Percentiles rank a stretch among this genome's conserved stretches.
Evolutionary conservation across 2,888 invertebrate species (phyloP).

Genomic region (Heteromyza rotundicornis): DNA sequence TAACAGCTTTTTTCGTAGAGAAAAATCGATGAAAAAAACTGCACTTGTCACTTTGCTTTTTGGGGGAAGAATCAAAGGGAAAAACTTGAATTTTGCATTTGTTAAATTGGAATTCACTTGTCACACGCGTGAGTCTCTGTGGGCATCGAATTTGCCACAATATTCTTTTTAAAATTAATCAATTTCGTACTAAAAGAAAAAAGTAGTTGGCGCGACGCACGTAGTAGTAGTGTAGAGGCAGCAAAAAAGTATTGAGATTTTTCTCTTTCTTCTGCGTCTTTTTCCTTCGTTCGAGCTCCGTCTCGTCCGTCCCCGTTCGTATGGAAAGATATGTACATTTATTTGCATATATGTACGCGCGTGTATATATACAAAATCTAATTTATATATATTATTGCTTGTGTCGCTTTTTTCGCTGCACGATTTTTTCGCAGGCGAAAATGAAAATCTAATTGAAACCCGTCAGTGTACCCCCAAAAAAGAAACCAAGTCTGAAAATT

Average conservation of each 20-base stretch:
- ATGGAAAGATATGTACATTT: neutral
- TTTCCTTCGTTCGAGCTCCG: neutral
- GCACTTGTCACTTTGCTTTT: too few relatives aligned
- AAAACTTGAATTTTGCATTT: too few relatives aligned
- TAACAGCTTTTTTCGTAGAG: too few relatives aligned
- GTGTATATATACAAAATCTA: slow-evolving; percentile 9
- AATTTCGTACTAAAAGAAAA: slow-evolving; percentile 6
- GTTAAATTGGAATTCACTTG: too few relatives aligned
- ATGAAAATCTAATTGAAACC: slow-evolving; percentile 35
- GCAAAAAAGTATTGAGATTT: slow-evolving; percentile 9
- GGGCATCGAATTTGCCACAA: too few relatives aligned
- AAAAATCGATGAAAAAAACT: too few relatives aligned
- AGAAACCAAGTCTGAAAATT: too few relatives aligned
- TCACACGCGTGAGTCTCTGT: neutral
- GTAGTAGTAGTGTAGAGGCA: slow-evolving; percentile 1
- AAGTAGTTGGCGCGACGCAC: slow-evolving; percentile 16
- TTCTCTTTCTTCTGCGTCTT: slow-evolving; percentile 10
- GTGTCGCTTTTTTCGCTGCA: slow-evolving; percentile 27
- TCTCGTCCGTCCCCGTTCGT: slow-evolving; percentile 9
- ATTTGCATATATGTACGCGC: neutral
- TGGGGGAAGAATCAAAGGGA: too few relatives aligned
- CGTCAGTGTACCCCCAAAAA: too few relatives aligned
- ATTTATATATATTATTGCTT: slow-evolving; percentile 37
- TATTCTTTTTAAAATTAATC: neutral
- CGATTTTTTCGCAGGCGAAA: slow-evolving; percentile 29